These are phyloP conservation scores for Diaphora mendica DNA, from an alignment of 2,888 invertebrate genomes.

Conservation along the genomic window DNA sequence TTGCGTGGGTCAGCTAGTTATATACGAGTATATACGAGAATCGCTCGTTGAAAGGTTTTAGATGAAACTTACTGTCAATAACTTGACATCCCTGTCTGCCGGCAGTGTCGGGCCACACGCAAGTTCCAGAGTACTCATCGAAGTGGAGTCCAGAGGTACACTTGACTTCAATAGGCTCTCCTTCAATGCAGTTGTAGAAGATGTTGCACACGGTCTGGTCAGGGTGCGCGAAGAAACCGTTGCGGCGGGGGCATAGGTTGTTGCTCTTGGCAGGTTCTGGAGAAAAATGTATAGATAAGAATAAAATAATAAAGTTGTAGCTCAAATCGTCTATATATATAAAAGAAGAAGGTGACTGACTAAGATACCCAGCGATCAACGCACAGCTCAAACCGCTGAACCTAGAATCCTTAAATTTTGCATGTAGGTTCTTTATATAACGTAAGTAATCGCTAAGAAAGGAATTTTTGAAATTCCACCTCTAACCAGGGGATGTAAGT, in stretches of 20 bases:
- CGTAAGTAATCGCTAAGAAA: no score
- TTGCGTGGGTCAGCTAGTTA: no score
- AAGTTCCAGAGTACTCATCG: constrained; percentile 95
- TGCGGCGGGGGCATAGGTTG: constrained; percentile 92
- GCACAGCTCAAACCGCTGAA: no score
- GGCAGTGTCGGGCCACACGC: constrained; percentile 95
- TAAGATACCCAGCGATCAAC: no score
- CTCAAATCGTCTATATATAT: no score
- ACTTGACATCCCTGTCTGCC: constrained; percentile 90
- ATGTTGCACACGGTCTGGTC: constrained; percentile 93
- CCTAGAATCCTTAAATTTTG: no score
- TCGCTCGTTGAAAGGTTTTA: background rate
- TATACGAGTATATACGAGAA: no score
- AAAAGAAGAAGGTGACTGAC: no score
- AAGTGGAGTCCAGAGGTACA: constrained; percentile 96
- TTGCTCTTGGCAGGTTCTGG: constrained; percentile 92
- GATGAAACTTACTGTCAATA: constrained; percentile 81
- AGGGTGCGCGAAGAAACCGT: constrained; percentile 97
- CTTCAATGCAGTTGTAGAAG: constrained; percentile 96
- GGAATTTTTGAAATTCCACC: no score
- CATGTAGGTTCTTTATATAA: no score
- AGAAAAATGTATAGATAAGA: background rate
- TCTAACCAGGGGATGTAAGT: no score
- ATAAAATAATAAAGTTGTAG: background rate
- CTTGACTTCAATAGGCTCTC: constrained; percentile 91